phyloP scores from a whole-genome alignment of 2,113 vertebrate species.

The Benitochromis conjunctus region DNA sequence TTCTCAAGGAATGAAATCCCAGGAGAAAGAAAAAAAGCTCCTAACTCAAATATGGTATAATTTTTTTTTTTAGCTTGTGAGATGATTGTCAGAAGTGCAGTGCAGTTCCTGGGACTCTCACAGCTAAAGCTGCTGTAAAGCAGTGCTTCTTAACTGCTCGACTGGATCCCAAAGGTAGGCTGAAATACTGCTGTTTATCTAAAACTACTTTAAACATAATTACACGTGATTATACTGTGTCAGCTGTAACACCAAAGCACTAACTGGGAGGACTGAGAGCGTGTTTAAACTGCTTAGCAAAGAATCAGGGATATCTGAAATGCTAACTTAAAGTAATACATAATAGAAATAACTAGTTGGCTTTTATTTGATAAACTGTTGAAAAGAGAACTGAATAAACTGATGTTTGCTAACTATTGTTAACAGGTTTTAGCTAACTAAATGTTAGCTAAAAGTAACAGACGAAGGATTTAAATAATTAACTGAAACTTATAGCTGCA shows the following conservation, averaged over 20 bases:
- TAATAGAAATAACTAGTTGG: not conserved
- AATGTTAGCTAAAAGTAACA: not conserved
- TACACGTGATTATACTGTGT: not conserved
- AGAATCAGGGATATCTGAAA: not conserved
- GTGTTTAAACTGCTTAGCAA: not conserved
- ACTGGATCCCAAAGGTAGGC: not conserved
- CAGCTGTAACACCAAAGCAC: not conserved
- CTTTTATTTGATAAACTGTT: not conserved
- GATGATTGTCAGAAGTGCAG: not conserved
- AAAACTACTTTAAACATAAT: not conserved
- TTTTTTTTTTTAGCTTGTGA: not conserved
- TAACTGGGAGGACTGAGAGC: not conserved
- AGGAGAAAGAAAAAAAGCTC: not conserved
- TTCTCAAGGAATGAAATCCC: slow-evolving; percentile 11
- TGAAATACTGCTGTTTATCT: not conserved
- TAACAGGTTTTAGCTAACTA: not conserved
- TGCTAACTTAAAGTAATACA: not conserved
- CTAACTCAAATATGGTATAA: not conserved
- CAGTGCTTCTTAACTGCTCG: not conserved
- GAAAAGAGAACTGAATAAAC: not conserved
- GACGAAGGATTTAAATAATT: not conserved
- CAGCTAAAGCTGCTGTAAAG: not conserved
- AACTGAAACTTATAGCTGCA: not conserved
- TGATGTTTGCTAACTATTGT: not conserved
- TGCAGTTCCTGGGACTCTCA: not conserved